These are phyloP conservation scores for Musca domestica DNA, from an alignment of 1,140 invertebrate genomes.

Conservation along the genomic window DNA sequence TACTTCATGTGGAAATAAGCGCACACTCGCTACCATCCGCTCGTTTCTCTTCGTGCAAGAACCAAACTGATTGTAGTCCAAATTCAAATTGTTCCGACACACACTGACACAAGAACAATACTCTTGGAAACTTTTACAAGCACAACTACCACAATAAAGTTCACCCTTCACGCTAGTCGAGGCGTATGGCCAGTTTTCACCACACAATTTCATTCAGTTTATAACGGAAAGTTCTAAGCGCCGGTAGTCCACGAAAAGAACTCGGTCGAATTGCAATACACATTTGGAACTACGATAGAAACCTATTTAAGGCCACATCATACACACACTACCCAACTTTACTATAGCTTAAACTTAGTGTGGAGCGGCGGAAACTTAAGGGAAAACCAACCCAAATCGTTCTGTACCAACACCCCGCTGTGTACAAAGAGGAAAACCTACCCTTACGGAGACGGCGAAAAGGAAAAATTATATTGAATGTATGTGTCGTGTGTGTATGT, in stretches of 20 bases:
- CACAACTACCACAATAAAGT: constrained; percentile 1
- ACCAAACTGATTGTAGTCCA: no score
- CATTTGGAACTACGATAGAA: no score
- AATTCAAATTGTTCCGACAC: constrained; percentile 5
- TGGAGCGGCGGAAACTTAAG: not conserved
- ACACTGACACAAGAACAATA: not conserved
- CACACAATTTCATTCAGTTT: constrained; percentile 24
- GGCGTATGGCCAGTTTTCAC: constrained; percentile 12
- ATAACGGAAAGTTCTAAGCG: constrained; percentile 28
- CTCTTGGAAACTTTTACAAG: not conserved
- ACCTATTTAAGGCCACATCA: no score
- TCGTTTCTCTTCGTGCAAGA: not conserved
- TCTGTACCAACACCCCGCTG: no score
- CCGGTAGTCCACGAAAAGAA: constrained; percentile 16
- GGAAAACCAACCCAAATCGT: no score
- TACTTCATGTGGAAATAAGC: not conserved
- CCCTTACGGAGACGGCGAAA: no score
- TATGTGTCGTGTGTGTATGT: no score
- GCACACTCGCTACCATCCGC: not conserved
- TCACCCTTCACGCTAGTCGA: constrained; percentile 7
- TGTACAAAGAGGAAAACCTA: no score
- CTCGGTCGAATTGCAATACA: no score
- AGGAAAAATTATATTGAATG: no score
- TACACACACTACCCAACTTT: not conserved
- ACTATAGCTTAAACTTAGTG: not conserved